Evolutionary conservation across 2,113 vertebrate species (phyloP), one percentile per base, ranked within the genome.

Genomic region (Austrofundulus limnaeus): DNA sequence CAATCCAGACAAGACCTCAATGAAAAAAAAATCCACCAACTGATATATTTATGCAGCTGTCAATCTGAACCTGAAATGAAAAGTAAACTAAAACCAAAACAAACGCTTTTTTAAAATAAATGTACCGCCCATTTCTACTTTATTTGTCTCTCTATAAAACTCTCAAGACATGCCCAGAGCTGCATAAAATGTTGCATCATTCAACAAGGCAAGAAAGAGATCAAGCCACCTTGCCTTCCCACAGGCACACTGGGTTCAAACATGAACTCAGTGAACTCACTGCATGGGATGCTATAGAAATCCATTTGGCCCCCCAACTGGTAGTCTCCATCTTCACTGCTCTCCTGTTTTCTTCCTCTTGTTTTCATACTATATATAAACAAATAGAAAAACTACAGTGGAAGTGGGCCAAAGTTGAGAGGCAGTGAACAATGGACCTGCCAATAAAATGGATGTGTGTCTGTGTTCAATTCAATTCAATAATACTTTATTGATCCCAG

Each of bases 401-500:
- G 53, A 81, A 83, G 78, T 85, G 80, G 74, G 87, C 53, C 81
- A 85, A 81, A 87, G 86, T 81, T 86, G 78, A 66, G 64, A 55
- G 77, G 77, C 72, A 78, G 78, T 81, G 84, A 72, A 79, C 81
- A 77, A 84, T 70, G 80, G 82, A 82, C 70, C 82, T 72, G 66
- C 70, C 65, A 58, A 65, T 69, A 64, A 81, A 71, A 82, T 72
- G 41, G 55, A 68, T 78, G 70, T 55, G 46, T 51, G 56, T 58
- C 50, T 63, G 68, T 60, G 23, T n/a, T n/a, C n/a, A n/a, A n/a
- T n/a, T n/a, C n/a, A n/a, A n/a, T n/a, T n/a, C n/a, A n/a, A n/a
- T n/a, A n/a, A n/a, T n/a, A n/a, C n/a, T n/a, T n/a, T n/a, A n/a
- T n/a, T n/a, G n/a, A n/a, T n/a, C n/a, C n/a, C n/a, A n/a, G n/a